A percentile compares a stretch with the other conserved stretches of the same genome.
Evolutionary conservation across 92 coral and sea anemone genomes (phyloP).

Genomic region (Hydrozoanthus gracilis): DNA sequence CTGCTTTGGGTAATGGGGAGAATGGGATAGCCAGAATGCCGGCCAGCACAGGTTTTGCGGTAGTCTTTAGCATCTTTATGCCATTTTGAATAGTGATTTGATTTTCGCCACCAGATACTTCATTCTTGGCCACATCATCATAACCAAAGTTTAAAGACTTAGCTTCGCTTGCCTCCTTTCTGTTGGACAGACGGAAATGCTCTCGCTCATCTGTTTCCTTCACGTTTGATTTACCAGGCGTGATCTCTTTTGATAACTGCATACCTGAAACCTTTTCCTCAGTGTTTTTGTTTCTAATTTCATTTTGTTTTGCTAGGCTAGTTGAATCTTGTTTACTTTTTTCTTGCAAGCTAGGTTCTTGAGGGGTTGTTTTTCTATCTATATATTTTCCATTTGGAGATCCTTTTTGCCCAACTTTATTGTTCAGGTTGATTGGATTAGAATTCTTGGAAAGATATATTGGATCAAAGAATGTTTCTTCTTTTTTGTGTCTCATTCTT

Average conservation of each 20-base stretch:
- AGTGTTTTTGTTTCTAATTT: neutral
- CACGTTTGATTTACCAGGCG: neutral
- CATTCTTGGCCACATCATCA: neutral
- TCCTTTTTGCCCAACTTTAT: neutral
- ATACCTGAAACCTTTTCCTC: neutral
- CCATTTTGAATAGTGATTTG: too few species aligned
- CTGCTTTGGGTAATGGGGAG: neutral
- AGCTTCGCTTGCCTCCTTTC: neutral
- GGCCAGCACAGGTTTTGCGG: neutral
- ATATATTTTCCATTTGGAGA: neutral
- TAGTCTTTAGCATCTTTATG: too few species aligned
- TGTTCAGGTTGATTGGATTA: neutral
- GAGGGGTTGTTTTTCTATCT: neutral
- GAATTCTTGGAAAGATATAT: too few species aligned
- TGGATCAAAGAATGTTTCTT: neutral
- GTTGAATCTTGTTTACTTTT: neutral
- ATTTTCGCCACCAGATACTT: neutral
- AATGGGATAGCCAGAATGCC: conserved; percentile 1
- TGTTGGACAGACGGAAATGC: neutral
- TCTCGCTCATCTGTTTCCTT: neutral
- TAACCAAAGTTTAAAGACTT: neutral
- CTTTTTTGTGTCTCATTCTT: neutral
- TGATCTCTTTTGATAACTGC: neutral
- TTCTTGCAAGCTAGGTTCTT: neutral
- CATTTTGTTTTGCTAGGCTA: neutral